phyloP scores from a whole-genome alignment of 2,797 vertebrate genomes.

The Schizopygopsis pylzovi region DNA sequence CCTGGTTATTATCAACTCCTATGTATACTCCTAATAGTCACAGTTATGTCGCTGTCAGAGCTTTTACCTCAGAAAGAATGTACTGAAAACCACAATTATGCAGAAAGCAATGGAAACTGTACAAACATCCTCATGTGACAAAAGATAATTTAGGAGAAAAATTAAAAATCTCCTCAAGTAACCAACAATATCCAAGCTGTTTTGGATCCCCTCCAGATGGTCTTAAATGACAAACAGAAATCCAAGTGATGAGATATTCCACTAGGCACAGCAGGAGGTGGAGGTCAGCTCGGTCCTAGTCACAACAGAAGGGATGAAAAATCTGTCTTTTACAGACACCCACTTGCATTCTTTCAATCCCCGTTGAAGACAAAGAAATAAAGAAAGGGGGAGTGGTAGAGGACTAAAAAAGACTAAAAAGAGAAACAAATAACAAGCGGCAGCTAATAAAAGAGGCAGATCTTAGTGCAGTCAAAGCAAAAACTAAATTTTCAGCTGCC shows the following conservation, averaged over 20 bases:
- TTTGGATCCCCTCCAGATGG: constrained; percentile 5
- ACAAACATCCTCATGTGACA: constrained; percentile 23
- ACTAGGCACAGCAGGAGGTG: constrained; percentile 24
- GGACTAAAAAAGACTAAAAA: constrained; percentile 20
- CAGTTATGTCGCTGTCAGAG: constrained; percentile 9
- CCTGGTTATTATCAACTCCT: constrained; percentile 10
- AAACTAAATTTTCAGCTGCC: constrained; percentile 41
- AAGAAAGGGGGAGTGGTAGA: constrained; percentile 10
- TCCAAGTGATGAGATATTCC: constrained; percentile 37
- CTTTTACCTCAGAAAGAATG: constrained; percentile 7
- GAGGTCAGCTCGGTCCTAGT: constrained; percentile 25
- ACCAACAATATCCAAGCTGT: neutral
- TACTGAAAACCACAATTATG: constrained; percentile 7
- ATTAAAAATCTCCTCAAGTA: neutral
- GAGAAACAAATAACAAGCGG: constrained; percentile 8
- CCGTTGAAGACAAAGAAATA: neutral
- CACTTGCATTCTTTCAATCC: constrained; percentile 25
- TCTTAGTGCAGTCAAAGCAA: constrained; percentile 35
- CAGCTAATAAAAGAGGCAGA: constrained; percentile 27
- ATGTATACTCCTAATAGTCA: neutral
- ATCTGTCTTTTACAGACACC: constrained; percentile 18
- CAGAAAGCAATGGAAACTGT: neutral
- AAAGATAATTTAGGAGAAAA: neutral
- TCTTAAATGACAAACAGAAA: constrained; percentile 16
- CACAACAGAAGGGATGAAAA: constrained; percentile 17